Evolutionary conservation across 2,113 vertebrate genomes (phyloP), one percentile per base, ranked within the genome.

Genomic region (Anser brachyrhynchus): DNA sequence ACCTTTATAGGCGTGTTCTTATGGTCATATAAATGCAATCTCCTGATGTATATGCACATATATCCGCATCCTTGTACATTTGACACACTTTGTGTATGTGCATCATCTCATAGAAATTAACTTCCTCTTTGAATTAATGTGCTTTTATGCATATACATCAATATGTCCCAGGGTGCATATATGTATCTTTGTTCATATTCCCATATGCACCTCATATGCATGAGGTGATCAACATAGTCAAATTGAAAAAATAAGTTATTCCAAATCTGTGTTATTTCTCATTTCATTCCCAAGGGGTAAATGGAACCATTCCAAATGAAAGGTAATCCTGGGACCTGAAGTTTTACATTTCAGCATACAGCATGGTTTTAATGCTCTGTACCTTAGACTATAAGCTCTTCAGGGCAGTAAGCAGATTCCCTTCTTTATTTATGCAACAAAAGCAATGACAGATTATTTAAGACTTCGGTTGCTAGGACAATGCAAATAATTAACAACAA

Each of bases 321-420:
- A 93, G 95, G 94, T 96, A 95, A 92, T 96, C 90, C 78, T 90
- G 88, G 95, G 95, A 96, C 62, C 90, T 81, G 75, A 69, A 95
- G 62, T 90, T 95, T 74, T 90, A 43, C 1, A 3, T 95, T 96
- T 96, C 77, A 49, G 89, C 19, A 4, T 54, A 10, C 11, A 62
- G 31, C n/a, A 29, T 79, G 80, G 31, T 79, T 95, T 92, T 84
- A 90, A 75, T 55, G 35, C 49, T 82, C 39, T 2, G 6, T 86
- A 16, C 31, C 37, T 55, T 75, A 51, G 25, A 22, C 44, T 67
- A 21, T 31, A 76, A 92, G 41, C 33, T 92, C 83, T 87, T 90
- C 21, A 21, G 82, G 87, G 59, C 39, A 73, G 49, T 78, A 78
- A 41, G 52, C 21, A 83, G 61, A 62, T 84, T 86, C 54, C 12